Conservation (phyloP, 2,113 vertebrate genomes). For the Takifugu bimaculatus region DNA sequence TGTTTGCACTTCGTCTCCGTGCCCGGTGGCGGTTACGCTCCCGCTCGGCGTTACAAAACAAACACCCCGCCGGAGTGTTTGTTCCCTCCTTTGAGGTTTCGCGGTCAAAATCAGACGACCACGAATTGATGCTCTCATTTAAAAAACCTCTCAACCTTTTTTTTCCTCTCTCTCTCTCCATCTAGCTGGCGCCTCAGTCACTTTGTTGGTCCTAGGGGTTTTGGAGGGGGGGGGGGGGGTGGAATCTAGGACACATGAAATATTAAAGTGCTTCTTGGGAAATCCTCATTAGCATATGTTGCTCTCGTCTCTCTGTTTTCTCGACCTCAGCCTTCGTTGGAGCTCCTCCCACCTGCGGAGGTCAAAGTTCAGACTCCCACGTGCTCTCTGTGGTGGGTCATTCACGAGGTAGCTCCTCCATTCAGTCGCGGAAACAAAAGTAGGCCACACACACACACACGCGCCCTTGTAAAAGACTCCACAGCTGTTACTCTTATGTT, state of each 20-base stretch:
- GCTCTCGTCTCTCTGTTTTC: constrained; percentile 51
- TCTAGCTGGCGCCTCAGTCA: constrained; percentile 43
- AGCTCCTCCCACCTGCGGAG: constrained; percentile 36
- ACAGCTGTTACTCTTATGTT: constrained; percentile 10
- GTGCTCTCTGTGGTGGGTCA: constrained; percentile 19
- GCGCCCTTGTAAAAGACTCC: not conserved
- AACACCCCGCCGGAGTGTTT: constrained; percentile 40
- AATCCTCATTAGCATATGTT: constrained; percentile 75
- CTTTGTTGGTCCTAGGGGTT: constrained; percentile 20
- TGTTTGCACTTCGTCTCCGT: constrained; percentile 16
- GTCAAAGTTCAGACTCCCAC: constrained; percentile 30
- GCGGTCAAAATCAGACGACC: constrained; percentile 37
- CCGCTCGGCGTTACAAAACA: constrained; percentile 39
- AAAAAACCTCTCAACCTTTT: constrained; percentile 23
- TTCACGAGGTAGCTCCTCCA: constrained; percentile 34
- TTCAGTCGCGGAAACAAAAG: constrained; percentile 6
- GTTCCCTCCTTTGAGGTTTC: constrained; percentile 42
- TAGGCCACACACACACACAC: constrained; percentile 1
- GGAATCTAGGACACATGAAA: constrained; percentile 76
- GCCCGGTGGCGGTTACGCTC: constrained; percentile 11
- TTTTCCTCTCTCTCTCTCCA: constrained; percentile 29
- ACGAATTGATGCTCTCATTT: constrained; percentile 40
- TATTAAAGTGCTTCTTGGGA: constrained; percentile 71
- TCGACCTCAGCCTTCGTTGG: constrained; percentile 25
- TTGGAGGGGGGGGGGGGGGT: constrained; percentile 4